These are phyloP conservation scores for Sebastes nivosus DNA, from an alignment of 2,797 vertebrate species.

Conservation along the genomic window DNA sequence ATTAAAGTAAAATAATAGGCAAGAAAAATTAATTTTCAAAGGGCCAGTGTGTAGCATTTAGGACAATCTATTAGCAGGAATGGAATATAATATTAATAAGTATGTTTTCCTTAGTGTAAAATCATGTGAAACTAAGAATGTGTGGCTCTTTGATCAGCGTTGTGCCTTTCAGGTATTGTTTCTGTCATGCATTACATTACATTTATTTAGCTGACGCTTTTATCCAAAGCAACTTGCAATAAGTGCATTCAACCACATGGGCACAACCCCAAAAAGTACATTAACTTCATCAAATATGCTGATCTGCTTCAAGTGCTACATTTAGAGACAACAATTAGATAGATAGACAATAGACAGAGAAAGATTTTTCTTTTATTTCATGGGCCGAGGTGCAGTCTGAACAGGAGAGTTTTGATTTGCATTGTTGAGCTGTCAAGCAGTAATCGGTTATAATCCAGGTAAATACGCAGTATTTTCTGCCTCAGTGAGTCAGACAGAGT, in stretches of 20 bases:
- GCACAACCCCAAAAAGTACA: background rate
- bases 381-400: background rate
- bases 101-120: background rate
- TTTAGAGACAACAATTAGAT: background rate
- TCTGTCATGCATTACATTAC: background rate
- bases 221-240: background rate
- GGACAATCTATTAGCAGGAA: background rate
- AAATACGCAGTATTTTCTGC: background rate
- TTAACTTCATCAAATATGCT: background rate
- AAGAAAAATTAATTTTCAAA: background rate
- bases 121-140: no score
- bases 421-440: background rate
- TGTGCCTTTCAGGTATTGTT: background rate
- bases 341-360: background rate
- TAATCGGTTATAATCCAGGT: background rate
- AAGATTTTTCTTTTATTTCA: background rate
- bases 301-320: background rate
- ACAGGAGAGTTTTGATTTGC: slow-evolving; percentile 7
- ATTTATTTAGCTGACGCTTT: background rate
- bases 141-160: background rate
- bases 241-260: background rate
- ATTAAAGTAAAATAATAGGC: background rate
- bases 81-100: background rate
- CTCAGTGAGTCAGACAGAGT: background rate
- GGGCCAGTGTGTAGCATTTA: no score